phyloP scores from a whole-genome alignment of 2,113 vertebrate species.

The Hylia prasina region DNA sequence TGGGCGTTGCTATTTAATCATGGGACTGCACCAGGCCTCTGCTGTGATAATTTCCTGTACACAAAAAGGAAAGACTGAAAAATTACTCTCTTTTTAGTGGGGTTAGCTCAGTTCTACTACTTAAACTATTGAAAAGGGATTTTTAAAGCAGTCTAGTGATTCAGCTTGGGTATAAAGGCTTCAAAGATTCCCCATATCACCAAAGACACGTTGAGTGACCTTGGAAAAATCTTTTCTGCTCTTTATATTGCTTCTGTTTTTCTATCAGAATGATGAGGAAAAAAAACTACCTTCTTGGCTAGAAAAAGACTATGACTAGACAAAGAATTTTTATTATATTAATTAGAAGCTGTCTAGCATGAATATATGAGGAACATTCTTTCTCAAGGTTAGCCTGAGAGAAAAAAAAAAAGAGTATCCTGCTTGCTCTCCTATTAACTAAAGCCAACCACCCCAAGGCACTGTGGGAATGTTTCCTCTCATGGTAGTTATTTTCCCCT shows the following conservation, averaged over 20 bases:
- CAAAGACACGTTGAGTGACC: neutral
- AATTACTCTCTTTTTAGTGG: neutral
- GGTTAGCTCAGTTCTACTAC: neutral
- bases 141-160: neutral
- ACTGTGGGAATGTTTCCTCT: neutral
- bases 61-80: neutral
- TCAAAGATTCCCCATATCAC: neutral
- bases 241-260: neutral
- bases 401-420: neutral
- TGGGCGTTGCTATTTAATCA: neutral
- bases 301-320: neutral
- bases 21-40: neutral
- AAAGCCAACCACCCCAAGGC: neutral
- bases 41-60: neutral
- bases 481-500: neutral
- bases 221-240: neutral
- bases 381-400: slow-evolving; percentile 26
- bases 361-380: neutral
- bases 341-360: slow-evolving; percentile 21
- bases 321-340: slow-evolving; percentile 7
- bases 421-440: neutral
- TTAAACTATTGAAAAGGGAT: neutral
- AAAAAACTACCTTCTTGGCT: slow-evolving; percentile 1
- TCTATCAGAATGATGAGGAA: neutral
- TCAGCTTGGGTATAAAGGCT: neutral